These are phyloP conservation scores for Tetramorium alpestre DNA, from an alignment of 1,140 invertebrate genomes.

Conservation along the genomic window DNA sequence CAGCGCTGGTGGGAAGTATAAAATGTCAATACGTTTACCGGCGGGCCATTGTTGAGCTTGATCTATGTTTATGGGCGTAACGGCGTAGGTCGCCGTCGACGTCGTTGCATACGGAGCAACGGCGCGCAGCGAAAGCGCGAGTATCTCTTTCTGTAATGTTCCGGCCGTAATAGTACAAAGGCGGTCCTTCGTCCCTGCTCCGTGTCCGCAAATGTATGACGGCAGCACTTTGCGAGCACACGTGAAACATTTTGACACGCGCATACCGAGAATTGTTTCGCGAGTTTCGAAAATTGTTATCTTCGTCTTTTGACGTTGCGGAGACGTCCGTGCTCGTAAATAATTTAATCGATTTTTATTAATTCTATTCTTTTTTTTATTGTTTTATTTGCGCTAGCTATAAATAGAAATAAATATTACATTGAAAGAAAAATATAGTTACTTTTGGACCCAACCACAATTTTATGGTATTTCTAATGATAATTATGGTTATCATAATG, in stretches of 20 bases:
- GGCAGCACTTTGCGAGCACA: background rate
- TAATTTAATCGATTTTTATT: background rate
- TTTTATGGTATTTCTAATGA: no score
- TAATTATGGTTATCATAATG: no score
- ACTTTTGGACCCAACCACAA: no score
- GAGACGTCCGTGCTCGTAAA: background rate
- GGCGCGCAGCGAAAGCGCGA: slow-evolving; percentile 49
- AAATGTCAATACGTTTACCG: slow-evolving; percentile 82
- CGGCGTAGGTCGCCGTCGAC: slow-evolving; percentile 38
- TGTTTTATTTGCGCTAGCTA: no score
- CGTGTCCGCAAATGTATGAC: slow-evolving; percentile 49
- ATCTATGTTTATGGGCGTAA: slow-evolving; percentile 78
- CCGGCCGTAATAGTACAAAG: slow-evolving; percentile 71
- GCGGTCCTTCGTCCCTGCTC: slow-evolving; percentile 39
- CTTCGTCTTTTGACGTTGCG: background rate
- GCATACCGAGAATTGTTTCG: slow-evolving; percentile 19
- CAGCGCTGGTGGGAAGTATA: slow-evolving; percentile 72
- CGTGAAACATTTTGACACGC: slow-evolving; percentile 21
- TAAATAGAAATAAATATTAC: no score
- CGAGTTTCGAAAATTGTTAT: slow-evolving; percentile 33
- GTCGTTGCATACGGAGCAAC: slow-evolving; percentile 47
- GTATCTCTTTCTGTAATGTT: slow-evolving; percentile 72
- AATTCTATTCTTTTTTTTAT: background rate
- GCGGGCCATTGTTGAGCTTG: slow-evolving; percentile 77
- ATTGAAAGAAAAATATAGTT: no score